Evolutionary conservation across 2,113 vertebrate species (phyloP).

Genomic region (Cinclus cinclus): DNA sequence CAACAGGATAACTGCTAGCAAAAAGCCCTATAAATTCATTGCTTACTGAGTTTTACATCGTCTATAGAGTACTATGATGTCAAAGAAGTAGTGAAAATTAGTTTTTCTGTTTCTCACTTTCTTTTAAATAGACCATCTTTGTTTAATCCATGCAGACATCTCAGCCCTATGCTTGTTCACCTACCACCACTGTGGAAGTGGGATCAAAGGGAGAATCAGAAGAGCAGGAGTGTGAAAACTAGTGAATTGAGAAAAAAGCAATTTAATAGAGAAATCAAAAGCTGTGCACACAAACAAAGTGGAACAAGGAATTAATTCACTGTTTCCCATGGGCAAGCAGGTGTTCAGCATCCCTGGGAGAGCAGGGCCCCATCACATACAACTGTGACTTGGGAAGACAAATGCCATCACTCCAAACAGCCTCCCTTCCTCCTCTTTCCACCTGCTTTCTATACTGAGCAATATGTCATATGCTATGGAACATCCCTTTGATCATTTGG

Average conservation of each 20-base stretch:
- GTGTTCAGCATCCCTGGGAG: not conserved
- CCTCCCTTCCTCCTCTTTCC: not conserved
- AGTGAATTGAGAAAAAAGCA: not conserved
- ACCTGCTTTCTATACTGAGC: not conserved
- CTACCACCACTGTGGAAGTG: not conserved
- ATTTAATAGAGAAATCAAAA: not conserved
- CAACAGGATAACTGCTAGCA: not conserved
- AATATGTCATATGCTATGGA: not conserved
- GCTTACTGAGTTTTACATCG: not conserved
- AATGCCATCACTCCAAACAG: fast-evolving
- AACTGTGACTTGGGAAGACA: not conserved
- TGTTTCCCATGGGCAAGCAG: not conserved
- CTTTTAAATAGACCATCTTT: not conserved
- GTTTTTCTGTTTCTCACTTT: not conserved
- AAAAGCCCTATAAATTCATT: not conserved
- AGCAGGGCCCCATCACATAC: not conserved
- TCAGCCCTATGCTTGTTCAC: not conserved
- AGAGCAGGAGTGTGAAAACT: not conserved
- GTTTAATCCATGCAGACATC: not conserved
- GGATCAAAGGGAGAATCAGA: not conserved
- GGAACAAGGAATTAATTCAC: not conserved
- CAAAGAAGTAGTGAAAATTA: not conserved
- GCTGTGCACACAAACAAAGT: fast-evolving
- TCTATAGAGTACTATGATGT: not conserved
- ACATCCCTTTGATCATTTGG: not conserved